Percentiles rank a stretch among this genome's conserved stretches.
Conservation (phyloP, 2,113 vertebrate species). For the Bagarius yarrelli region DNA sequence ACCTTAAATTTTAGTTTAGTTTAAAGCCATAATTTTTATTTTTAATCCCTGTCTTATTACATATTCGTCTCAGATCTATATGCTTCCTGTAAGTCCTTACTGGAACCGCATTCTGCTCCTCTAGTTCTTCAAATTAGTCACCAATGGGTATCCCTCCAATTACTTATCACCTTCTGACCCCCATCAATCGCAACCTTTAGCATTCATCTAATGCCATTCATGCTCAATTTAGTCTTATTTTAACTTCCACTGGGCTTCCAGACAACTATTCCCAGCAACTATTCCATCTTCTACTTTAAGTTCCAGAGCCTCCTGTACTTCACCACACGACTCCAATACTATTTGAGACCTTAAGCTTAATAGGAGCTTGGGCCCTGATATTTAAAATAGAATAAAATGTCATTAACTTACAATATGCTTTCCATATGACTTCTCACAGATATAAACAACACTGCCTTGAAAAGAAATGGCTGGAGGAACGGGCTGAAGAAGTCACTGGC, state of each 20-base stretch:
- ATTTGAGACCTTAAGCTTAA: slow-evolving; percentile 11
- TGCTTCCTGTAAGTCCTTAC: background rate
- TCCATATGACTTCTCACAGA: no score
- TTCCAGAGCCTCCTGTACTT: background rate
- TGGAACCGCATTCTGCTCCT: background rate
- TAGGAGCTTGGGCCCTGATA: slow-evolving; percentile 28
- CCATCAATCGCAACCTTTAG: background rate
- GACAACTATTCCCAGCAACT: background rate
- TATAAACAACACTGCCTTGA: no score
- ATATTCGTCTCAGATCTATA: background rate
- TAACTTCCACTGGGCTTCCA: background rate
- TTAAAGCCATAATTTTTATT: background rate
- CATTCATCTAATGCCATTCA: background rate
- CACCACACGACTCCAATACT: background rate
- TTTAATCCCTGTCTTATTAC: background rate
- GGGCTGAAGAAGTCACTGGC: no score
- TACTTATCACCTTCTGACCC: background rate
- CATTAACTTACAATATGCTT: no score
- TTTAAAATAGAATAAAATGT: no score
- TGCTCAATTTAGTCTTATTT: background rate
- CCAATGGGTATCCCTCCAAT: background rate
- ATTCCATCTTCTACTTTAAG: background rate
- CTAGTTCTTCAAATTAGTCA: background rate
- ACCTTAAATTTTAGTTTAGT: background rate
- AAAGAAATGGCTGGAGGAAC: no score